Percentiles rank a stretch among this genome's conserved stretches.
phyloP scores from a whole-genome alignment of 2,113 vertebrate species.

The Phrynocephalus versicolor region DNA sequence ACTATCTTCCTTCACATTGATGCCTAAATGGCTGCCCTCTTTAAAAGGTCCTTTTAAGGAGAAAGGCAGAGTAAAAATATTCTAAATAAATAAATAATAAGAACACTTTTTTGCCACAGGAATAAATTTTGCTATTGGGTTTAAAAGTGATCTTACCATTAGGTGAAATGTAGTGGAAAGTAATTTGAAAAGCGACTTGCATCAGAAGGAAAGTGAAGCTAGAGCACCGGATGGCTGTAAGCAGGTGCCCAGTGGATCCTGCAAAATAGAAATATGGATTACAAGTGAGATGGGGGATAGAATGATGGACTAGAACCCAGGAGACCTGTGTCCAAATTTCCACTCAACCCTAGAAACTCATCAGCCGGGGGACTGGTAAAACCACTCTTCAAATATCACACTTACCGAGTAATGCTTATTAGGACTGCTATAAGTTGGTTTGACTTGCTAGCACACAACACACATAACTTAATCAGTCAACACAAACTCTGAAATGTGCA shows the following conservation, averaged over 20 bases:
- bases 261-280: constrained; percentile 11
- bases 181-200: constrained; percentile 77
- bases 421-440: too few species aligned
- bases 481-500: too few species aligned
- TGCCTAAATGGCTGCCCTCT: neutral
- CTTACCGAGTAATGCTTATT: too few species aligned
- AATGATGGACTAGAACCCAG: too few species aligned
- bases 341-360: too few species aligned
- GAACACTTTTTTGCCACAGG: neutral
- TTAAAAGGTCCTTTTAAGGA: neutral
- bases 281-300: neutral
- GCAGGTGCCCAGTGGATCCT: constrained; percentile 71
- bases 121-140: neutral
- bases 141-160: constrained; percentile 57
- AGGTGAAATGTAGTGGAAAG: constrained; percentile 70
- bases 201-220: constrained; percentile 72
- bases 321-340: too few species aligned
- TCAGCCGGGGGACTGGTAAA: too few species aligned
- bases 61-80: neutral
- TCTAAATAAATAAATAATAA: neutral
- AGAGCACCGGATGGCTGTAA: constrained; percentile 63
- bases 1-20: too few species aligned
- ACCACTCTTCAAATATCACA: too few species aligned
- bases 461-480: too few species aligned
- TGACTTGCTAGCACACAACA: too few species aligned